Base-by-base conservation (phyloP, 1,140 invertebrate species). In the Diorhabda sublineata region DNA sequence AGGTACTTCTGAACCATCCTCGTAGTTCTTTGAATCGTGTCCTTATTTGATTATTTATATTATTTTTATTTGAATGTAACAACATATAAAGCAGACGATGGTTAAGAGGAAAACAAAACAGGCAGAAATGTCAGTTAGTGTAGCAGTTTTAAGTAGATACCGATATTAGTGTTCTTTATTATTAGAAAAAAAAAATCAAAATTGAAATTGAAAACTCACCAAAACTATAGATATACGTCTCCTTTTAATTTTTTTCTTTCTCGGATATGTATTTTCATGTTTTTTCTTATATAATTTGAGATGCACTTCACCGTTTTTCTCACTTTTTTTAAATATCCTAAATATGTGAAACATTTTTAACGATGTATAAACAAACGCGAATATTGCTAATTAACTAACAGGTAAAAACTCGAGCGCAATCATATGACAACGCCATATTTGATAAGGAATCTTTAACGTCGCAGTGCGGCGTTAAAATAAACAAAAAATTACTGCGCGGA, bases 201-300 rank as follows among this genome's bases (percentile, higher is more conserved):
- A 26, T 26, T 26, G 26, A 26, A 26, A 26, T 26, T 26, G 26
- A 26, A 26, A 26, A 61, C 59, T 65, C 42, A 65, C 64, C 4
- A 65, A 42, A 7, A 65, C 52, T 42, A 65, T 65, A 26, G 64
- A 65, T 42, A 65, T 57, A 2, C 56, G 47, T 58, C 64, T 11
- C 2, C 64, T 47, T 42, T 65, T 65, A 47, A n/a, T 7, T 9
- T 56, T 65, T 52, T 42, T 41, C 42, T 57, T 65, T 42, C 59
- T 61, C 4, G 8, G 9, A 41, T 47, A 58, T 8, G 47, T 7
- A 7, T 65, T 42, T 41, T 65, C 64, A 8, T 44, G 42, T 43
- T 44, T 62, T 44, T 65, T 57, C 9, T 52, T 41, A 42, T 57
- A 56, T 6, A 42, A 42, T 41, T 47, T 42, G 7, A 65, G 52